phyloP scores from a whole-genome alignment of 2,888 invertebrate species.

The Metopia argyrocephala region DNA sequence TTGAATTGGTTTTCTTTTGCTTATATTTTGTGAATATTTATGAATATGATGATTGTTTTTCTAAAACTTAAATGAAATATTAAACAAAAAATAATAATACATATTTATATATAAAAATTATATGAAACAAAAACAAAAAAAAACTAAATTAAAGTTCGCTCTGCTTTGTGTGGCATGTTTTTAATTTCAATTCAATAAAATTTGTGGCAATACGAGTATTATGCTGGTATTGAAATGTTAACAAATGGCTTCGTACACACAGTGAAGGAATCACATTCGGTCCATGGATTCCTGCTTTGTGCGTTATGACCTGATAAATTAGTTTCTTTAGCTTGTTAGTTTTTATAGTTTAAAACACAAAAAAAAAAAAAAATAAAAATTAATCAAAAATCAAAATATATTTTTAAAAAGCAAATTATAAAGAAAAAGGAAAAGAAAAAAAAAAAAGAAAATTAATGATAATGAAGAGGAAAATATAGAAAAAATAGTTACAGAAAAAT shows the following conservation, averaged over 20 bases:
- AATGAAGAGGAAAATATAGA: conserved; percentile 51
- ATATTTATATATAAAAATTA: background rate
- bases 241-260: background rate
- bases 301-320: conserved; percentile 2
- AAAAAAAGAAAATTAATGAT: conserved; percentile 42
- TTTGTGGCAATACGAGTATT: conserved; percentile 32
- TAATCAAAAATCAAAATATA: no score
- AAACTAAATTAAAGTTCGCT: conserved; percentile 63
- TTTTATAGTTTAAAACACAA: background rate
- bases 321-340: conserved; percentile 5
- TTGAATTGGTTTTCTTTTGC: background rate
- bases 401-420: conserved; percentile 46
- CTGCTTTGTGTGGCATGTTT: conserved; percentile 66
- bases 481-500: conserved; percentile 24
- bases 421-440: conserved; percentile 2
- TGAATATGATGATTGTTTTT: conserved; percentile 15
- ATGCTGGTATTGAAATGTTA: conserved; percentile 8
- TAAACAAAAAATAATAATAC: background rate
- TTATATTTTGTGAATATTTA: conserved; percentile 24
- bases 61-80: background rate
- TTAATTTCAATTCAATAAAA: conserved; percentile 27
- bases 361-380: conserved; percentile 5
- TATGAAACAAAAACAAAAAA: no score
- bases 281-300: conserved; percentile 19
- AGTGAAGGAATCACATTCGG: conserved; percentile 9